Evolutionary conservation across 2,113 vertebrate species (phyloP).

Genomic region (Baryphthengus martii): DNA sequence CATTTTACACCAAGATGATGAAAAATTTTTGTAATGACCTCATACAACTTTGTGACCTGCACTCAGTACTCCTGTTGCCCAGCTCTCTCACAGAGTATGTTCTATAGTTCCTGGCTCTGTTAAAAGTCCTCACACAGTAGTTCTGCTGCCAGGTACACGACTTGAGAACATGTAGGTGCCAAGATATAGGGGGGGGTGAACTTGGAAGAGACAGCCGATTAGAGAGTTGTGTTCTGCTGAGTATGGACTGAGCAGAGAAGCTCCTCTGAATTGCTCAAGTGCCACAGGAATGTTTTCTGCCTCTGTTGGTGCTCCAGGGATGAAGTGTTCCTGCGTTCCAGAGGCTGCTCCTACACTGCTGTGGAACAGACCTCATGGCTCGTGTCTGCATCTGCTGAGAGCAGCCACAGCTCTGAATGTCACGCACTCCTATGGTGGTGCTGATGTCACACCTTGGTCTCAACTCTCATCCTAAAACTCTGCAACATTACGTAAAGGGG

Average conservation of each 20-base stretch:
- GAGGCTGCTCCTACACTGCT: not conserved
- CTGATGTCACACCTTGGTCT: not conserved
- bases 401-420: no score
- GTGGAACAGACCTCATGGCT: not conserved
- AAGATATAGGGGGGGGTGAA: not conserved
- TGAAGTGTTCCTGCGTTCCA: not conserved
- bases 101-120: not conserved
- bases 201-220: not conserved
- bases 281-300: not conserved
- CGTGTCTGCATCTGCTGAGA: not conserved
- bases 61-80: not conserved
- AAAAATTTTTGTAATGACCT: not conserved
- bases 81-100: not conserved
- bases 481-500: not conserved
- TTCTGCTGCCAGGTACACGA: not conserved
- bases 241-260: not conserved
- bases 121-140: not conserved
- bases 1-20: not conserved
- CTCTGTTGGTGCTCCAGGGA: not conserved
- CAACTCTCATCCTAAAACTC: not conserved
- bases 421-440: not conserved
- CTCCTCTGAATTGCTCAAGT: not conserved
- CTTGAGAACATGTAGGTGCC: not conserved
- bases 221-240: not conserved
- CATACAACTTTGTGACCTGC: not conserved